Evolutionary conservation across 2,113 vertebrate genomes (phyloP), one percentile per base, ranked within the genome.

Genomic region (Xiphias gladius): DNA sequence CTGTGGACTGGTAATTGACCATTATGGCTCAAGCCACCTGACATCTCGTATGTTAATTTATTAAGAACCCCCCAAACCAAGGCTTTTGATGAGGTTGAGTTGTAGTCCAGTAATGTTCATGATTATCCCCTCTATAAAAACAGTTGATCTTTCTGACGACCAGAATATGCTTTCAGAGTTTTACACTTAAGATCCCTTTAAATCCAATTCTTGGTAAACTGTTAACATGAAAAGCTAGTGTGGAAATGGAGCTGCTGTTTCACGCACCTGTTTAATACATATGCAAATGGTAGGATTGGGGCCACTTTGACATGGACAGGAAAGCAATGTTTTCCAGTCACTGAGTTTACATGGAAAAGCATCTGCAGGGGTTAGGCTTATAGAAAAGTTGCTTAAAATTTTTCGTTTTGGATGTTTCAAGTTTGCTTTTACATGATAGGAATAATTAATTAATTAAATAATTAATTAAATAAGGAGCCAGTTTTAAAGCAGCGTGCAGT

Each of bases 181-280:
- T 62, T 66, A 16, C 12, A 28, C 12, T 58, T 52, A 7, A 52
- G 14, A 22, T 24, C n/a, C 1, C 7, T 22, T 55, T 39, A 20
- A 52, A 11, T 1, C 7, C 0, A 30, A n/a, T 61, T 54, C 9
- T 37, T 11, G 0, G 58, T n/a, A 24, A 54, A 64, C 13, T 43
- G 2, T 13, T 72, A 9, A 54, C 68, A 65, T 37, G 16, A 14
- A 20, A 22, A 72, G 22, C 28, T 24, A 59, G 10, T 20, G 39
- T 65, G 48, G 7, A 41, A 83, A 52, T 66, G 19, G 9, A 58
- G 39, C 14, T 24, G 39, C 50, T 37, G n/a, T 62, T 74, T 24
- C 17, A 17, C 39, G 41, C 39, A 48, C n/a, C 22, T 73, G 37
- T 80, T 68, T 16, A 52, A 61, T 26, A 30, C 17, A 46, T 30